Conservation (phyloP, 2,797 vertebrate species). For the Macropodus opercularis region DNA sequence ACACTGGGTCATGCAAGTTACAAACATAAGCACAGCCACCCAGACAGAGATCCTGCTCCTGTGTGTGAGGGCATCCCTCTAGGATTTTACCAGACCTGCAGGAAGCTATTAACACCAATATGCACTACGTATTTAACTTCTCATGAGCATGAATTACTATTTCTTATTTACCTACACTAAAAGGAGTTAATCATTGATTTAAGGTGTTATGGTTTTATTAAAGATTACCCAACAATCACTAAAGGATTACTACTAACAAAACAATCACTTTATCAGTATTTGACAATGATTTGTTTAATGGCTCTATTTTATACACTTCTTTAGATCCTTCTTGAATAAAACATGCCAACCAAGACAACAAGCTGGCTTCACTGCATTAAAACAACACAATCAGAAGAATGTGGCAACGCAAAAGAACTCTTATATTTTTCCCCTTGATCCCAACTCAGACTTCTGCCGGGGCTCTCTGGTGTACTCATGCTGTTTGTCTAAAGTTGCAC, state of each 20-base stretch:
- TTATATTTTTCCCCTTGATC: not conserved
- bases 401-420: not conserved
- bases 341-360: constrained; percentile 21
- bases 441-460: constrained; percentile 52
- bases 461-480: constrained; percentile 50
- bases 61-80: not conserved
- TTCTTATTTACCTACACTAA: not conserved
- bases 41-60: constrained; percentile 9
- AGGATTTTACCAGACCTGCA: constrained; percentile 1
- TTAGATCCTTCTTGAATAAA: constrained; percentile 14
- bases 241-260: constrained; percentile 21
- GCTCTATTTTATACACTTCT: constrained; percentile 4
- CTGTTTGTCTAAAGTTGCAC: constrained; percentile 76
- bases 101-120: not conserved
- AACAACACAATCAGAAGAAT: constrained; percentile 19
- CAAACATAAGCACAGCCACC: constrained; percentile 31
- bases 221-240: constrained; percentile 30
- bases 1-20: constrained; percentile 52
- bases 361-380: constrained; percentile 4
- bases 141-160: not conserved
- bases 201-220: constrained; percentile 18
- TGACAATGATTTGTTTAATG: constrained; percentile 27
- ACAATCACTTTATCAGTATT: constrained; percentile 23
- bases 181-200: constrained; percentile 48
- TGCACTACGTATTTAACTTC: not conserved